Evolutionary conservation across 2,888 invertebrate species (phyloP), one percentile per base, ranked within the genome.

Genomic region (Poecilus cupreus): DNA sequence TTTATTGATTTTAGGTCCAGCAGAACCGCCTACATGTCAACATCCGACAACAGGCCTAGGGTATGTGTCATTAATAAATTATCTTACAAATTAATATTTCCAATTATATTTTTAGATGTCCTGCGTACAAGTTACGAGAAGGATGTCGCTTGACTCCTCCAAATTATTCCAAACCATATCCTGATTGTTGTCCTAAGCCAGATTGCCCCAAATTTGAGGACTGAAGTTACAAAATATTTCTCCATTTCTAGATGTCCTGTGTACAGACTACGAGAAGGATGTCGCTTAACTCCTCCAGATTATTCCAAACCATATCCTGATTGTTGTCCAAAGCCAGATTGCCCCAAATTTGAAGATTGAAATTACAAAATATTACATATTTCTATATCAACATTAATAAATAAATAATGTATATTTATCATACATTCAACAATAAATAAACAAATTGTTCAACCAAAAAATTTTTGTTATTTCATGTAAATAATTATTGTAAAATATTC

Each of bases 291-390:
- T 70, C 39, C 37, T 11, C 0, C 8, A 5, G 70, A 70, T 70
- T 20, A 10, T 20, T 20, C 39, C 39, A 70, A 70, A 43, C 70
- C 70, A 18, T 70, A 70, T 70, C 70, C 70, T 20, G 20, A 70
- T 18, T 70, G 70, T 22, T 70, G 70, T 39, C 39, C 18, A 0
- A 13, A 39, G n/a, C 70, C 70, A 5, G 22, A 70, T 2, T 70
- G 70, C 32, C 39, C 70, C 5, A 16, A 39, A 13, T 11, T 10
- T 60, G 1, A 26, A 5, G n/a, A 26, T 4, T 26, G 13, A 60
- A 54, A 8, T 18, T 4, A 20, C 10, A 5, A 54, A 11, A 22
- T 22, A 54, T 11, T 11, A 46, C 46, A 46, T 6, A 32, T 32
- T 6, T 32, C 8, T 32, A 6, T 8, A 32, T 32, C 8, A 32